Conservation (phyloP, 2,797 vertebrate genomes). For the Luscinia luscinia region DNA sequence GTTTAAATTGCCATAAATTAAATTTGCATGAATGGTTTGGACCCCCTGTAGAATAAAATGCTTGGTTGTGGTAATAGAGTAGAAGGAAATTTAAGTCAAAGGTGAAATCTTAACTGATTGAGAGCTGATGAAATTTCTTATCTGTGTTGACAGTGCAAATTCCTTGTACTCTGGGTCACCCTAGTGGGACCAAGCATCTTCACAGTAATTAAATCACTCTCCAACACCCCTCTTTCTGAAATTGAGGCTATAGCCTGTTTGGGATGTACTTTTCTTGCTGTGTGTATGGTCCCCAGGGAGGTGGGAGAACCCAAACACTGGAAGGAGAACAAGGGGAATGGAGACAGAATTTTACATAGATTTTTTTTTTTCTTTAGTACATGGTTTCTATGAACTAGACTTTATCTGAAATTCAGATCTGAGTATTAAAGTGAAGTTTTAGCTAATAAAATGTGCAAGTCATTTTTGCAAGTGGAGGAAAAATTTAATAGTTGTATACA, state of each 20-base stretch:
- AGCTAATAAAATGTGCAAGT: no score
- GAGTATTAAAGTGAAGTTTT: no score
- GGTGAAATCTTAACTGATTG: conserved; percentile 37
- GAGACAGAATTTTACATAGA: no score
- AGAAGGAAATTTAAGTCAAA: conserved; percentile 16
- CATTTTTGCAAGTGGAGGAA: not conserved
- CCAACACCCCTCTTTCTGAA: not conserved
- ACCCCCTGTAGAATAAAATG: conserved; percentile 25
- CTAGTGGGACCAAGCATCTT: not conserved
- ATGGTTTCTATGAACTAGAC: no score
- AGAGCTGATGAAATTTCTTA: conserved; percentile 23
- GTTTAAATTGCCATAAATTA: conserved; percentile 69
- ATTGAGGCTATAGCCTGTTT: not conserved
- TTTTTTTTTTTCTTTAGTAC: no score
- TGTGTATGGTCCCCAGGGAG: no score
- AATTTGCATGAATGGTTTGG: conserved; percentile 35
- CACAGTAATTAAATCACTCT: not conserved
- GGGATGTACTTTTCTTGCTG: no score
- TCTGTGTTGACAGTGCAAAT: not conserved
- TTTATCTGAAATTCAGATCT: no score
- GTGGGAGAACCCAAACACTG: no score
- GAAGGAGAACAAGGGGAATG: no score
- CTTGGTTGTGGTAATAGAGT: not conserved
- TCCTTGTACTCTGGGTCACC: not conserved
- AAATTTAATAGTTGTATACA: not conserved